Evolutionary conservation across 2,888 invertebrate species (phyloP), one percentile per base, ranked within the genome.

Genomic region (Archips crataeganus): DNA sequence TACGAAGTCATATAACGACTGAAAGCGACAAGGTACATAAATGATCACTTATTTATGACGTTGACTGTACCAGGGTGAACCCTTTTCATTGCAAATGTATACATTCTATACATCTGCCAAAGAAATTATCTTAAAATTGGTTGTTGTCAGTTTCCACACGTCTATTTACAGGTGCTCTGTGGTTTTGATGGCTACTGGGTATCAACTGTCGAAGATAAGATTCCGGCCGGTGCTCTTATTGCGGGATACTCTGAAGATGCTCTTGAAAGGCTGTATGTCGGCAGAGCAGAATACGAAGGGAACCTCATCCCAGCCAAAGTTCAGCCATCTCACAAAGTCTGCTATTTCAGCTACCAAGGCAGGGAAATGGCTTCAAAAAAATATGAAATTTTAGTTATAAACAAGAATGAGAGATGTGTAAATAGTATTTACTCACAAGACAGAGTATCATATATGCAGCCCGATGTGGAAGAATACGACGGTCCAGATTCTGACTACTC

Each of bases 301-400:
- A 51, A 74, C 11, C 65, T 74, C 0, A 74, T 97, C 80, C 97
- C 97, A 70, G 97, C 97, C 51, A 97, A 97, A 89, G 84, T 81
- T 3, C 77, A 78, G n/a, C 75, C 80, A 2, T 95, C 96, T 36
- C 97, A 97, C 82, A 96, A 96, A 51, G 95, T 95, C 0, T 95
- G 95, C 76, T 97, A 97, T 83, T 89, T 97, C 13, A 91, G 97
- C 66, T 97, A 70, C 59, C 54, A 78, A 39, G 77, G 76, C 3
- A 60, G 67, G 36, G 78, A 78, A 63, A 62, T 79, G 13, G 59
- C 47, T 1, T 67, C 75, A 61, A 69, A 67, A 34, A 70, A 67
- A 6, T 81, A 70, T 57, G 81, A 83, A 71, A 78, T 82, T 39
- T 66, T 83, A 60, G 78, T 81, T 0, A 65, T 71, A 39, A 79